Percentiles rank a stretch among this genome's conserved stretches.
These are phyloP conservation scores for Phyllotis vaccarum DNA, from an alignment of 2,797 vertebrate genomes.

Conservation along the genomic window DNA sequence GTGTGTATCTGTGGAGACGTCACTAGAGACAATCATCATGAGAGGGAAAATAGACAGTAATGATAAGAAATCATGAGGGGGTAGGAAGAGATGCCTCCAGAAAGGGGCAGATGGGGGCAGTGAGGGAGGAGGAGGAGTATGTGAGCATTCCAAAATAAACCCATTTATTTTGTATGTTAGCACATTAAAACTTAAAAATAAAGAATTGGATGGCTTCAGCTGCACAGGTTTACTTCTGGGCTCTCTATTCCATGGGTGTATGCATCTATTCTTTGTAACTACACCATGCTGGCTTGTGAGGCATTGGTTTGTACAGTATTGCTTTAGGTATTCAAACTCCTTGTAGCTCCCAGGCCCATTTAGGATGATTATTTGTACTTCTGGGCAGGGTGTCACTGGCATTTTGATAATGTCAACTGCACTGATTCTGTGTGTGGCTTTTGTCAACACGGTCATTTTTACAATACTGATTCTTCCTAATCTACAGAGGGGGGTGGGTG, in stretches of 20 bases:
- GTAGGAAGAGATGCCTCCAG: background rate
- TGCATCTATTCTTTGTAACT: background rate
- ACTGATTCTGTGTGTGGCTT: background rate
- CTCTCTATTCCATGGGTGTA: background rate
- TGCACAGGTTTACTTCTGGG: background rate
- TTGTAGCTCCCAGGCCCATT: background rate
- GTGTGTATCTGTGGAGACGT: background rate
- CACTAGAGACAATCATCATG: background rate
- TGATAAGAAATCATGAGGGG: background rate
- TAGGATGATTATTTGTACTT: background rate
- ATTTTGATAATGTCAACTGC: background rate
- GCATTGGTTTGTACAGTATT: background rate
- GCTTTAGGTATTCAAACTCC: background rate
- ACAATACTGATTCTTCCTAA: background rate
- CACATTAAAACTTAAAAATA: background rate
- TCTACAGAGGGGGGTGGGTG: background rate
- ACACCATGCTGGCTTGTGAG: background rate
- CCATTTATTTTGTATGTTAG: background rate
- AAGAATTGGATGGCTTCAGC: too few relatives aligned
- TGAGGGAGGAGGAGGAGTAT: background rate
- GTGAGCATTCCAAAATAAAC: background rate
- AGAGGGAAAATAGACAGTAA: background rate
- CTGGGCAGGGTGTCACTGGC: background rate
- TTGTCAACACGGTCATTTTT: background rate
- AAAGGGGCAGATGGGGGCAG: background rate